A percentile compares a stretch with the other conserved stretches of the same genome.
phyloP scores from a whole-genome alignment of 2,113 vertebrate species.

The Heloderma charlesbogerti region DNA sequence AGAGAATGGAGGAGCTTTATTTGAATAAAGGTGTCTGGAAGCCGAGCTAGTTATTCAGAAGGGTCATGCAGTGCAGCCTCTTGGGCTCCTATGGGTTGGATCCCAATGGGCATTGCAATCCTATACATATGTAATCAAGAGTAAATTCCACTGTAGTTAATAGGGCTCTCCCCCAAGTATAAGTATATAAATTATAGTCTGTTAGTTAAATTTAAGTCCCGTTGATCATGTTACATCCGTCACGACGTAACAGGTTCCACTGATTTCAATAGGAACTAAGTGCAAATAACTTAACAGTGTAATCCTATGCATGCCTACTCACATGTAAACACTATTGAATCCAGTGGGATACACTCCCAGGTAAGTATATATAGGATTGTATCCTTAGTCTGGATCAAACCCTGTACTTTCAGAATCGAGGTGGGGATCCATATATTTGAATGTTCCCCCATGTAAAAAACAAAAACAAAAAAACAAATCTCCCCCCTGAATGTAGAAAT shows the following conservation, averaged over 20 bases:
- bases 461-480: background rate
- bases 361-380: background rate
- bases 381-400: background rate
- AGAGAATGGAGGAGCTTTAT: slow-evolving; percentile 14
- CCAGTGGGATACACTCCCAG: background rate
- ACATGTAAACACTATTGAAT: background rate
- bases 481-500: background rate
- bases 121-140: background rate
- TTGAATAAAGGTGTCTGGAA: background rate
- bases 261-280: background rate
- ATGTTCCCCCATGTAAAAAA: background rate
- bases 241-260: background rate
- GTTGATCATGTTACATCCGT: background rate
- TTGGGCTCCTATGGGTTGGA: background rate
- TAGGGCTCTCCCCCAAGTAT: background rate
- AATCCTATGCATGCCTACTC: background rate
- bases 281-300: background rate
- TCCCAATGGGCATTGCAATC: background rate
- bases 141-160: background rate
- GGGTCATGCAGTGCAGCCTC: background rate
- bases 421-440: background rate
- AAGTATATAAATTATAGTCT: background rate
- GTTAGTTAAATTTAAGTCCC: background rate
- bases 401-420: background rate
- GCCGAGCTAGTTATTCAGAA: background rate